Conservation (phyloP, 2,113 vertebrate species). For the Tetrax tetrax region DNA sequence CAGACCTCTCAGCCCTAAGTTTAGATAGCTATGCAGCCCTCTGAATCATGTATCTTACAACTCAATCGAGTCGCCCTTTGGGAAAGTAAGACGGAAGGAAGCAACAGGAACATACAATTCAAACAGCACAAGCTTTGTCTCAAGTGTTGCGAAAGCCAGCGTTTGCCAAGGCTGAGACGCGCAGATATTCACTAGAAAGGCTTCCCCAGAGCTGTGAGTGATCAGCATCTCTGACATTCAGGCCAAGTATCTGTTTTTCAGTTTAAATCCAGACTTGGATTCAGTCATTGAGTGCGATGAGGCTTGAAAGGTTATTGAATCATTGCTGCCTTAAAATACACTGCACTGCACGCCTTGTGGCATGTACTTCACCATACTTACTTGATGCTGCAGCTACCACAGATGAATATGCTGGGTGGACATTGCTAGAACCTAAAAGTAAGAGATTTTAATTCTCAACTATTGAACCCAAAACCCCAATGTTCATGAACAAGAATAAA, state of each 20-base stretch:
- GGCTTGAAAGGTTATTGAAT: slow-evolving; percentile 37
- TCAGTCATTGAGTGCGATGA: neutral
- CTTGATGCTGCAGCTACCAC: slow-evolving; percentile 80
- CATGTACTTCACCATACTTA: slow-evolving; percentile 76
- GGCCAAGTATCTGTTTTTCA: neutral
- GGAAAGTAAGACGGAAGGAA: neutral
- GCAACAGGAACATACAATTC: neutral
- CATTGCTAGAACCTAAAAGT: slow-evolving; percentile 75
- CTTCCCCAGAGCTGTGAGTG: neutral
- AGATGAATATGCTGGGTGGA: slow-evolving; percentile 85
- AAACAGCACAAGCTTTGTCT: neutral
- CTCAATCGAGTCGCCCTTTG: neutral
- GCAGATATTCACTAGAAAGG: neutral
- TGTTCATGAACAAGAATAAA: neutral
- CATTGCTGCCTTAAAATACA: neutral
- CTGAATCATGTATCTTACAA: neutral
- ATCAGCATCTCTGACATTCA: neutral
- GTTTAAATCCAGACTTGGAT: slow-evolving; percentile 1
- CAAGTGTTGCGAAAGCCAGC: neutral
- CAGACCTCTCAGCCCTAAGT: slow-evolving; percentile 2
- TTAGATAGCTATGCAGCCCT: neutral
- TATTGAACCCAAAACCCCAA: neutral
- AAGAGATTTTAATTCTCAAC: neutral
- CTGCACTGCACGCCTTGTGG: neutral
- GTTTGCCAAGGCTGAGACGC: neutral